Base-by-base conservation (phyloP, 1,140 invertebrate species). In the Chrysopa pallens region DNA sequence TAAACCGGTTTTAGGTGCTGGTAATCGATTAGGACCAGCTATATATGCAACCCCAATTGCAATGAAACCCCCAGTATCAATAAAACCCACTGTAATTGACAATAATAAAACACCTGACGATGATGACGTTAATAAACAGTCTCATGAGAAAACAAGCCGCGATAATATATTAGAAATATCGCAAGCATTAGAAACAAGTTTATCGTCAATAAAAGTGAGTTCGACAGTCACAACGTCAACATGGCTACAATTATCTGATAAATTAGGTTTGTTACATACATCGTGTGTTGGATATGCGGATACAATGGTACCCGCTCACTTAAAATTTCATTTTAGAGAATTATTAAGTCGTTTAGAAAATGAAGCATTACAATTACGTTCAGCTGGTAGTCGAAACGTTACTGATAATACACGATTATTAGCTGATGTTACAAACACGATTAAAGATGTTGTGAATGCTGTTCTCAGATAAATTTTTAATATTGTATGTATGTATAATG, bases 301-400 rank as follows among this genome's bases (percentile, higher is more conserved):
- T 44, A 79, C 82, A 46, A 73, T 80, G 4, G 80, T 88, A 47
- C 77, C 86, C 13, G 83, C 88, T 12, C 85, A 88, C 54, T 76
- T 82, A 23, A 80, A 89, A 43, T 90, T 94, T 58, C 85, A 89
- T 50, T 80, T 91, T 52, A 77, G 86, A 8, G 88, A 93, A 56
- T 65, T 92, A 42, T 72, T 92, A 4, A 76, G 78, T 0, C 68
- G 80, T 7, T 66, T 95, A 15, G 87, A 92, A 56, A 68, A 70
- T 2, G 82, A 90, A 56, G 81, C 82, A 14, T 70, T 81, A 47
- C 73, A 76, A 50, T 54, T 89, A 42, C 70, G 83, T 37, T 77
- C 77, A 2, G 76, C 80, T 6, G 80, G 80, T 39, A 73, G 73
- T 40, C 61, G 76, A 52, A 76, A 84, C 62, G 65, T 76, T 47